Evolutionary conservation across 1,140 invertebrate genomes (phyloP), one percentile per base, ranked within the genome.

Genomic region (Pseudomyrmex flavicornis): DNA sequence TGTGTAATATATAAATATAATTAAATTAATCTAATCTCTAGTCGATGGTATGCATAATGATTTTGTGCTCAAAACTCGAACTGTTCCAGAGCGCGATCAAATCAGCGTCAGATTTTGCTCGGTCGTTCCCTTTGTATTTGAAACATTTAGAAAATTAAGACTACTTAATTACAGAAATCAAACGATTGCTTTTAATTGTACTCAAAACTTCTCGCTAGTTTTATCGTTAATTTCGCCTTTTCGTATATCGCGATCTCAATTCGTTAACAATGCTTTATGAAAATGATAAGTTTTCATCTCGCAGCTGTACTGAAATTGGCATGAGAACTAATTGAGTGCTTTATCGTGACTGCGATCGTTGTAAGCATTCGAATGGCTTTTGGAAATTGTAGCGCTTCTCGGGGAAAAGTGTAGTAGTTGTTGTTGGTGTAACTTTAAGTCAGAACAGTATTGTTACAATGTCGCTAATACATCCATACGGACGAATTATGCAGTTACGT

Each of bases 361-460:
- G 15, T 65, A 50, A 12, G 22, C 2, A 5, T 54, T 54, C 12
- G 12, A 35, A 0, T 8, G 17, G 8, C 3, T 44, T 56, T 17
- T 22, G 15, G 63, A 4, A 66, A 13, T n/a, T 63, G 8, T 66
- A 12, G 63, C n/a, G 63, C 15, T 66, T 12, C 26, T 35, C 35
- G 48, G 10, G 48, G 10, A 75, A 65, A 50, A 50, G 62, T 9
- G 12, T 54, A 65, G 20, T 20, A 56, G 2, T 50, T 80, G 44
- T 10, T 35, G 2, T 77, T 80, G 44, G 15, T 35, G 2, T 77
- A 46, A 68, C 17, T 9, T 50, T 15, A 72, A 59, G 15, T 72
- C 44, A 13, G 10, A 26, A 72, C 65, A 70, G 54, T 79, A 79
- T 79, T 70, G 12, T 48, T 59, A 44, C 7, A 48, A 35, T 44